A percentile compares a stretch with the other conserved stretches of the same genome.
Evolutionary conservation across 2,888 invertebrate genomes (phyloP).

Genomic region (Ophion costatus): DNA sequence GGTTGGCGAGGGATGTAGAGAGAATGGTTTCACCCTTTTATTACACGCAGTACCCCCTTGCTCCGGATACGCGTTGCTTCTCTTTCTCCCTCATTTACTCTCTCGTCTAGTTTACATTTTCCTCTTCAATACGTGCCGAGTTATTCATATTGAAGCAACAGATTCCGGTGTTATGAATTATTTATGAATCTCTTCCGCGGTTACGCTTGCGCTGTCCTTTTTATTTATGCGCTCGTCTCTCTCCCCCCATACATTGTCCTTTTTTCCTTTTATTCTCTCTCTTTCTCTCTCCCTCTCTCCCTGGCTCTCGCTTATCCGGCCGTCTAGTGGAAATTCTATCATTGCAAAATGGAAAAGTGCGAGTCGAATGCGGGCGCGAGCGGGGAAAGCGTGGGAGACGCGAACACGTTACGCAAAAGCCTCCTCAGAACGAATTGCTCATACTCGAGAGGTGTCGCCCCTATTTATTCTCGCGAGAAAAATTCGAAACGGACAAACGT

Average conservation of each 20-base stretch:
- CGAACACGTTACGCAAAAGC: conserved; percentile 61
- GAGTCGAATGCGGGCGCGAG: conserved; percentile 27
- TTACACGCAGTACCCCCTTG: background rate
- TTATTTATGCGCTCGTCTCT: conserved; percentile 58
- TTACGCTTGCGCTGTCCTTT: conserved; percentile 55
- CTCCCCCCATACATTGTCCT: conserved; percentile 33
- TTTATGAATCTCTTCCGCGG: conserved; percentile 67
- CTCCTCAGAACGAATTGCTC: conserved; percentile 47
- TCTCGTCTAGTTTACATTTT: conserved; percentile 52
- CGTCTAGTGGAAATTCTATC: conserved; percentile 54
- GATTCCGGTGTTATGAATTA: conserved; percentile 71
- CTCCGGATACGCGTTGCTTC: background rate
- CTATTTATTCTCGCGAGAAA: conserved; percentile 30
- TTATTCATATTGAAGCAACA: conserved; percentile 69
- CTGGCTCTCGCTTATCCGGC: conserved; percentile 12
- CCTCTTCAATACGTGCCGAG: conserved; percentile 46
- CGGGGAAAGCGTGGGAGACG: conserved; percentile 33
- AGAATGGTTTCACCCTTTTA: conserved; percentile 47
- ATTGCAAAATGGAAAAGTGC: conserved; percentile 52
- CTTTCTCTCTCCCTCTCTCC: conserved; percentile 37
- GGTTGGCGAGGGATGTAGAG: background rate
- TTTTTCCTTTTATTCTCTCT: conserved; percentile 39
- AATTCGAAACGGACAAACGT: conserved; percentile 8
- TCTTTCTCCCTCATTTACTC: conserved; percentile 28
- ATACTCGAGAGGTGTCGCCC: conserved; percentile 25